Percentiles rank a stretch among this genome's conserved stretches.
Evolutionary conservation across 2,797 vertebrate genomes (phyloP).

Genomic region (Delichon dasypus): DNA sequence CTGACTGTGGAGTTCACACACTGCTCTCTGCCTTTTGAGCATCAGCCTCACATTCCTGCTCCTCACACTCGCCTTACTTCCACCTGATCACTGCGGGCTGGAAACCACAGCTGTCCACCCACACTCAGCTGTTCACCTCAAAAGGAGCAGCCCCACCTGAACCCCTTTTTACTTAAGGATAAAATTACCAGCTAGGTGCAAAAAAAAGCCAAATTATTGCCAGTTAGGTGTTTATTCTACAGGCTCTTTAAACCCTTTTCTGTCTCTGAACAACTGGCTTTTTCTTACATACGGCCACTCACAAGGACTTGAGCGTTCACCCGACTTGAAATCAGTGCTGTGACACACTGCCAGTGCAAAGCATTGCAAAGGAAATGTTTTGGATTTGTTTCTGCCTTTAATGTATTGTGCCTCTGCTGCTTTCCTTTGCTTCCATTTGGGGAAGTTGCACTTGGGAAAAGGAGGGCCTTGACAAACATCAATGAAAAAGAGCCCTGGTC

Average conservation of each 20-base stretch:
- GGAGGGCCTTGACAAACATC: background rate
- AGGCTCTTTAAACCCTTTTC: background rate
- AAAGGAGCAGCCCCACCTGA: background rate
- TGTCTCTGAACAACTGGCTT: background rate
- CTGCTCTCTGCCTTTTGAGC: background rate
- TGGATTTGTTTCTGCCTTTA: background rate
- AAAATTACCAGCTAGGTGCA: background rate
- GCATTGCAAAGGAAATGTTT: background rate
- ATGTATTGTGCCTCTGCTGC: background rate
- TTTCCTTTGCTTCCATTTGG: background rate
- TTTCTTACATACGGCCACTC: background rate
- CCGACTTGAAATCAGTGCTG: background rate
- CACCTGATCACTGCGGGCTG: too few species aligned
- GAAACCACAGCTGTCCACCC: background rate
- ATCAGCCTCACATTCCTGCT: background rate
- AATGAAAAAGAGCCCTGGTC: background rate
- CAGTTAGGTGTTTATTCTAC: background rate
- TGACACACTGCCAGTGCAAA: background rate
- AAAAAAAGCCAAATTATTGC: background rate
- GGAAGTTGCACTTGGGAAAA: background rate
- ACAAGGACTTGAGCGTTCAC: rapidly evolving
- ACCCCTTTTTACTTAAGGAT: background rate
- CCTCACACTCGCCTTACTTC: background rate
- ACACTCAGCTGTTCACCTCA: background rate
- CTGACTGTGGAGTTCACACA: background rate